Percentiles rank a stretch among this genome's conserved stretches.
Conservation (phyloP, 1,140 invertebrate species). For the Papilio xuthus region DNA sequence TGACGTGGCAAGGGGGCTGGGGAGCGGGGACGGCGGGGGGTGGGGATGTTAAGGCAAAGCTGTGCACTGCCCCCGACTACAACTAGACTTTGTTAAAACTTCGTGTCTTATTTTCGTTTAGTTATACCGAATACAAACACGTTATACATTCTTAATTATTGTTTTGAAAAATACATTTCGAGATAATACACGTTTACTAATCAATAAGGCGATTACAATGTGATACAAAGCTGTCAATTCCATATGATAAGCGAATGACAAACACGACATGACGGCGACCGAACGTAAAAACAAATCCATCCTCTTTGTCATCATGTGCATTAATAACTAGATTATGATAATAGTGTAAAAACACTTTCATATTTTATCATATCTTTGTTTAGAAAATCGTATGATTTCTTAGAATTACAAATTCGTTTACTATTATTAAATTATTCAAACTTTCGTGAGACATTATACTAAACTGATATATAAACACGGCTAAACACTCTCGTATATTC, state of each 20-base stretch:
- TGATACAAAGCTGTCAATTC: background rate
- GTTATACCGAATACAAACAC: too few relatives aligned
- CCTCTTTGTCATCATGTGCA: background rate
- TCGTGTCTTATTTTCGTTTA: background rate
- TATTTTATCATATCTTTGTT: background rate
- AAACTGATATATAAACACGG: too few relatives aligned
- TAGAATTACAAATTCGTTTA: background rate
- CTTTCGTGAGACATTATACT: too few relatives aligned
- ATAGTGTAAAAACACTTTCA: background rate
- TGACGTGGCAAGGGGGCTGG: background rate
- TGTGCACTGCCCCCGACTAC: slow-evolving; percentile 15
- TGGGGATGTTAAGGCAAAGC: slow-evolving; percentile 21
- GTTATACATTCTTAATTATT: background rate
- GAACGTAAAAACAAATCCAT: background rate
- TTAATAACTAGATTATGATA: background rate
- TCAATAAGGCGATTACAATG: background rate
- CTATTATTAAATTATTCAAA: too few relatives aligned
- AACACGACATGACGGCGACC: background rate
- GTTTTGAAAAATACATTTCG: background rate
- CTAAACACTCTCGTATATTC: too few relatives aligned
- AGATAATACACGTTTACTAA: background rate
- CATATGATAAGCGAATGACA: background rate
- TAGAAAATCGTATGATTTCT: background rate
- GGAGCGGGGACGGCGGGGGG: background rate
- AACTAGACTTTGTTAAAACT: background rate